Conservation (phyloP, 2,113 vertebrate species). For the Semicossyphus pulcher region DNA sequence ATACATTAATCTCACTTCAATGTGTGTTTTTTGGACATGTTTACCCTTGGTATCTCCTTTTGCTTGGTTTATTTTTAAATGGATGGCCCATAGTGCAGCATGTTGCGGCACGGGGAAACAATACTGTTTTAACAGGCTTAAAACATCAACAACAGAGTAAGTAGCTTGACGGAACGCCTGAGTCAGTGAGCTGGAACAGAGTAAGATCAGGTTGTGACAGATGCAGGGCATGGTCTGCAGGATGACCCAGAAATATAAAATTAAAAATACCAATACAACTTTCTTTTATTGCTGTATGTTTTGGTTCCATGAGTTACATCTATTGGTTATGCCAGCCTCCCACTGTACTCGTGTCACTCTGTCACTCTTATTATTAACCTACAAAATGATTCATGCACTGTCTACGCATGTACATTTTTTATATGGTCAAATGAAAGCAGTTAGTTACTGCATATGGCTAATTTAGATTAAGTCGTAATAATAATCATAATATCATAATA, state of each 20-base stretch:
- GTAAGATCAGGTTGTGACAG: constrained; percentile 40
- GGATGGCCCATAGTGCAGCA: constrained; percentile 24
- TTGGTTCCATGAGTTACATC: too few species aligned
- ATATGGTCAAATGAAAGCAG: too few species aligned
- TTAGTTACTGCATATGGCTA: too few species aligned
- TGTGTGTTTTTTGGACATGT: background rate
- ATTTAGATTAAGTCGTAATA: too few species aligned
- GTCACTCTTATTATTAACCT: too few species aligned
- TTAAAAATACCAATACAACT: too few species aligned
- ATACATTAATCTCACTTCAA: background rate
- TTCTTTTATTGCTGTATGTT: too few species aligned
- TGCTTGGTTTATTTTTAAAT: constrained; percentile 5
- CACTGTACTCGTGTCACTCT: too few species aligned
- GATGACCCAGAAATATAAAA: background rate
- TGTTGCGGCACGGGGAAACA: constrained; percentile 37
- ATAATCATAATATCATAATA: too few species aligned
- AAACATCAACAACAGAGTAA: constrained; percentile 11
- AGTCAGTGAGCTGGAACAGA: constrained; percentile 51
- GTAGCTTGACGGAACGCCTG: constrained; percentile 26
- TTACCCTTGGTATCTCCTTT: background rate
- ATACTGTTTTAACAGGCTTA: constrained; percentile 36
- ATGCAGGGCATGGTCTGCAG: constrained; percentile 39
- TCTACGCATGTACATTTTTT: too few species aligned
- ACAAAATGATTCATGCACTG: too few species aligned
- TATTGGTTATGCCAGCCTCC: too few species aligned